phyloP scores from a whole-genome alignment of 2,888 invertebrate genomes.

The Prionchulus punctatus region DNA sequence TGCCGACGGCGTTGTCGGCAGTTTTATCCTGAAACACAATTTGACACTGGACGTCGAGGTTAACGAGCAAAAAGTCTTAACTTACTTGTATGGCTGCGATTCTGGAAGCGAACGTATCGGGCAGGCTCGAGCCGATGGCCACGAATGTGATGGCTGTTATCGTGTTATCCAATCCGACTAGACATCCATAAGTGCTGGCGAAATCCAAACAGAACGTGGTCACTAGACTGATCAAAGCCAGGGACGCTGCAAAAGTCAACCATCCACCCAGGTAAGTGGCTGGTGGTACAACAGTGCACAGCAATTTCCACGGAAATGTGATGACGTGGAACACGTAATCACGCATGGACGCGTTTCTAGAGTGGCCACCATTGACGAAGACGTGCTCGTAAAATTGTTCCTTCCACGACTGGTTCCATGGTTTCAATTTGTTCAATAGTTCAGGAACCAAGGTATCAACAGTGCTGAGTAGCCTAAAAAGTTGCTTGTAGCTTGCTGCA shows the following conservation, averaged over 20 bases:
- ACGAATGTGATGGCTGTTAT: slow-evolving; percentile 43
- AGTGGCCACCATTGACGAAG: no score
- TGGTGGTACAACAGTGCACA: slow-evolving; percentile 42
- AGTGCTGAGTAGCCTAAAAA: no score
- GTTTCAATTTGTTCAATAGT: no score
- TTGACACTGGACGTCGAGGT: no score
- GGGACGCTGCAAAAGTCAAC: slow-evolving; percentile 41
- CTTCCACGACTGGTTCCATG: no score
- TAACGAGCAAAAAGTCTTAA: no score
- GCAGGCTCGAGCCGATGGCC: slow-evolving; percentile 43
- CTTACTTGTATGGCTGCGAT: slow-evolving; percentile 42
- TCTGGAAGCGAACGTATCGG: slow-evolving; percentile 44
- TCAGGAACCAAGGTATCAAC: no score
- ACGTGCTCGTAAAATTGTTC: no score
- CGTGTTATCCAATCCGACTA: slow-evolving; percentile 40
- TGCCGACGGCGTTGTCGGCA: slow-evolving; percentile 47
- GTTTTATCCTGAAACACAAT: slow-evolving; percentile 40
- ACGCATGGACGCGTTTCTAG: not conserved
- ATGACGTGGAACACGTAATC: slow-evolving; percentile 43
- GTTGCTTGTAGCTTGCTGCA: no score
- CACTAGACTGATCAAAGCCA: slow-evolving; percentile 41
- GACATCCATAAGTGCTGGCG: slow-evolving; percentile 44
- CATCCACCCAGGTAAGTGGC: slow-evolving; percentile 42
- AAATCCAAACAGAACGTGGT: slow-evolving; percentile 44
- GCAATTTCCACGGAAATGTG: slow-evolving; percentile 44